These are phyloP conservation scores for Phasia obesa DNA, from an alignment of 2,888 invertebrate genomes.

Conservation along the genomic window DNA sequence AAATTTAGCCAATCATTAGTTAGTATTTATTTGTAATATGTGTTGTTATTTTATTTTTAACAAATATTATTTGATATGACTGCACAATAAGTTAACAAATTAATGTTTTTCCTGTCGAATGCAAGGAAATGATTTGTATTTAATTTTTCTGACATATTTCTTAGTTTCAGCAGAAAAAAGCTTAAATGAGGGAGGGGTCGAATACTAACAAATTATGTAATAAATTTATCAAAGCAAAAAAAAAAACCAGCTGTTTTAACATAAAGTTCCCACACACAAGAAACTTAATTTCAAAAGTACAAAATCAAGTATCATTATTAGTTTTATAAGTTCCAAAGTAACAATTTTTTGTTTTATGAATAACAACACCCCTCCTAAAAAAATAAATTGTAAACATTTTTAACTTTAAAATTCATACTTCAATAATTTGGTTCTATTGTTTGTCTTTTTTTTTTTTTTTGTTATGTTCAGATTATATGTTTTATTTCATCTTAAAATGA, in stretches of 20 bases:
- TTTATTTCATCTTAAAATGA: conserved; percentile 53
- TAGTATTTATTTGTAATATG: neutral
- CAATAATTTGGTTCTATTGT: conserved; percentile 23
- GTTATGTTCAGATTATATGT: conserved; percentile 1
- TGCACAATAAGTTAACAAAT: conserved; percentile 49
- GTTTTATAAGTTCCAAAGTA: conserved; percentile 34
- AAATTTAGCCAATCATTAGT: too few relatives aligned
- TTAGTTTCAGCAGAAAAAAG: neutral
- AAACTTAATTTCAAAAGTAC: neutral
- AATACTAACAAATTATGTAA: conserved; percentile 26
- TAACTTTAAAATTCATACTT: conserved; percentile 28
- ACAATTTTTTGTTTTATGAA: conserved; percentile 25
- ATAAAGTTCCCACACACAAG: conserved; percentile 53
- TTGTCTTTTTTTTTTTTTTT: neutral
- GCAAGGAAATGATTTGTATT: conserved; percentile 36
- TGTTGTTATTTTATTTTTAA: neutral
- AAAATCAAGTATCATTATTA: conserved; percentile 48
- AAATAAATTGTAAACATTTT: conserved; percentile 22
- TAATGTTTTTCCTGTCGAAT: conserved; percentile 31
- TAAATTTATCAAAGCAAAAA: conserved; percentile 11
- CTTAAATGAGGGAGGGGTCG: conserved; percentile 23
- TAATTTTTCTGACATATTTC: conserved; percentile 13
- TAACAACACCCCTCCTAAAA: conserved; percentile 47
- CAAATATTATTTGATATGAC: neutral
- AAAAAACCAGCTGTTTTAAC: conserved; percentile 44